These are phyloP conservation scores for Tenthredo livida DNA, from an alignment of 2,888 invertebrate genomes.

Conservation along the genomic window DNA sequence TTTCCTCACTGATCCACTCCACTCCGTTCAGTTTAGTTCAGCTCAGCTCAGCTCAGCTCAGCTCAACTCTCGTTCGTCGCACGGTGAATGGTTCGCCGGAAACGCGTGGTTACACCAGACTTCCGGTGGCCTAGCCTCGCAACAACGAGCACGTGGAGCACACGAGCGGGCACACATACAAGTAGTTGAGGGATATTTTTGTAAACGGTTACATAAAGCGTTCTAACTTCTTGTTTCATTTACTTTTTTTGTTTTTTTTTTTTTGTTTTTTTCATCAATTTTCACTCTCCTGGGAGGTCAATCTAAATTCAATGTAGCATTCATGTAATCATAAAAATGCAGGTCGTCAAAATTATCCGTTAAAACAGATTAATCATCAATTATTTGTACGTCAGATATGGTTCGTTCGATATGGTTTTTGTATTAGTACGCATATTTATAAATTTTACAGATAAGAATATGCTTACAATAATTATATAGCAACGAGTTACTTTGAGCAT, in stretches of 20 bases:
- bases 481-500: too few relatives aligned
- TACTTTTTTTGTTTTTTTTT: neutral
- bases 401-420: neutral
- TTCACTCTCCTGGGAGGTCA: neutral
- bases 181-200: neutral
- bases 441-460: neutral
- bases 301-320: neutral
- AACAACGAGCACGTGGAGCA: constrained; percentile 49
- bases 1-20: constrained; percentile 45
- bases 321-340: neutral
- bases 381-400: too few relatives aligned
- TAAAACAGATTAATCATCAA: too few relatives aligned
- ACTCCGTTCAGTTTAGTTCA: neutral
- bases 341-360: too few relatives aligned
- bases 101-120: constrained; percentile 75
- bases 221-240: neutral
- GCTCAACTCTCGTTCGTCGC: constrained; percentile 49
- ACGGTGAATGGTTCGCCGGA: constrained; percentile 74
- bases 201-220: neutral
- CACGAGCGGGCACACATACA: constrained; percentile 7
- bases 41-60: neutral
- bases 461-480: neutral
- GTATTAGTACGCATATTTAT: neutral
- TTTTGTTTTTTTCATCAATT: neutral
- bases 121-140: constrained; percentile 67